Conservation (phyloP, 2,797 vertebrate genomes). For the Pipistrellus pygmaeus region DNA sequence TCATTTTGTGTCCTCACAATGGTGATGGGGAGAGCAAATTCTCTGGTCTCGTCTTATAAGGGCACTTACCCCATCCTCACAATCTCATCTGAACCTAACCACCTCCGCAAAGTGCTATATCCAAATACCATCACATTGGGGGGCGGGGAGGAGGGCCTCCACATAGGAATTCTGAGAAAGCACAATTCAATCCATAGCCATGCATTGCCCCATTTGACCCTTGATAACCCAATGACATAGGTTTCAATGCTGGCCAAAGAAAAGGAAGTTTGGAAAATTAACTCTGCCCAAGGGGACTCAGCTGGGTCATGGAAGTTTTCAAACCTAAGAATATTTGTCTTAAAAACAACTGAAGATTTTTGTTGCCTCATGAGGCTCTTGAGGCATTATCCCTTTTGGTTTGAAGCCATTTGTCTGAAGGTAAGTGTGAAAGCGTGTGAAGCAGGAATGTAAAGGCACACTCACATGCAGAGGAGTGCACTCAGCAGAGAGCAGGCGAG, state of each 20-base stretch:
- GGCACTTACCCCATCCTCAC: not conserved
- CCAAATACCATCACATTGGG: not conserved
- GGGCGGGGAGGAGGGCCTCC: not conserved
- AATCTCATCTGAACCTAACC: slow-evolving; percentile 8
- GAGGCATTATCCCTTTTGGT: not conserved
- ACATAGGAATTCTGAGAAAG: not conserved
- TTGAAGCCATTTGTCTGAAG: slow-evolving; percentile 29
- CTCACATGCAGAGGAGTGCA: not conserved
- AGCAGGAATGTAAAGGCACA: not conserved
- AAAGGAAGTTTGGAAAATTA: slow-evolving; percentile 2
- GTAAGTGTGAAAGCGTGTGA: not conserved
- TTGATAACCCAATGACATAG: not conserved
- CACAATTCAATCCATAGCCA: not conserved
- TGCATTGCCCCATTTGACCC: not conserved
- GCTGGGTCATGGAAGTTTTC: not conserved
- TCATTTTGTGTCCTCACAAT: not conserved
- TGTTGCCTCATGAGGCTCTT: not conserved
- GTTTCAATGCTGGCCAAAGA: not conserved
- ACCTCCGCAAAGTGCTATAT: not conserved
- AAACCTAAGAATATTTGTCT: slow-evolving; percentile 1
- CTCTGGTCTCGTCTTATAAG: slow-evolving; percentile 14
- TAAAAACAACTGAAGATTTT: not conserved
- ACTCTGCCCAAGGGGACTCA: not conserved
- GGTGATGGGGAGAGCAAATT: not conserved
- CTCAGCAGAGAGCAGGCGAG: not conserved